phyloP scores from a whole-genome alignment of 2,888 invertebrate genomes.

The Euplexia lucipara region DNA sequence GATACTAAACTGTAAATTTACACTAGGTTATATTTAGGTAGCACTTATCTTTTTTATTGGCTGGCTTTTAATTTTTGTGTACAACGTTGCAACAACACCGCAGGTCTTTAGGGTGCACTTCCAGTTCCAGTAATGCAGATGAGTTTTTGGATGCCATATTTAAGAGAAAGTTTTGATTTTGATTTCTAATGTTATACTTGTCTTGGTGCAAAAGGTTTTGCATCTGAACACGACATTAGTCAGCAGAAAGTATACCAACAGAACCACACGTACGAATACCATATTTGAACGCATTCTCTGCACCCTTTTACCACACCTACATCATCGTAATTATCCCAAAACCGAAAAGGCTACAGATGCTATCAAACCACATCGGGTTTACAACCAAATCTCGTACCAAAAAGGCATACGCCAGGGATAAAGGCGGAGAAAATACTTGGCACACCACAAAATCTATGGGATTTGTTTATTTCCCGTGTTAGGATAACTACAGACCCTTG shows the following conservation, averaged over 20 bases:
- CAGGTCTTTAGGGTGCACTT: too few relatives aligned
- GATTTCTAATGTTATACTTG: too few relatives aligned
- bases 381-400: constrained; percentile 38
- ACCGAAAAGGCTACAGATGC: constrained; percentile 30
- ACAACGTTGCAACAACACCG: too few relatives aligned
- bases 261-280: background rate
- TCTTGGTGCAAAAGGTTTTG: too few relatives aligned
- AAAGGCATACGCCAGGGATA: constrained; percentile 31
- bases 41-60: too few relatives aligned
- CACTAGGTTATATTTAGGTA: too few relatives aligned
- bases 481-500: constrained; percentile 64
- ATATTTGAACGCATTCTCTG: constrained; percentile 12
- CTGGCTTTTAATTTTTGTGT: too few relatives aligned
- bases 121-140: too few relatives aligned
- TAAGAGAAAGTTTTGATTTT: too few relatives aligned
- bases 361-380: constrained; percentile 34
- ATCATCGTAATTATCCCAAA: constrained; percentile 46
- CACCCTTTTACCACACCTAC: constrained; percentile 17
- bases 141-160: too few relatives aligned
- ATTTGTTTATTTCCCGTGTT: constrained; percentile 54
- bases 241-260: background rate
- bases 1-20: too few relatives aligned
- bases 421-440: constrained; percentile 42
- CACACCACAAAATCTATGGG: constrained; percentile 53
- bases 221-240: constrained; percentile 13